phyloP scores from a whole-genome alignment of 2,113 vertebrate genomes.

The Puffinus mauretanicus region DNA sequence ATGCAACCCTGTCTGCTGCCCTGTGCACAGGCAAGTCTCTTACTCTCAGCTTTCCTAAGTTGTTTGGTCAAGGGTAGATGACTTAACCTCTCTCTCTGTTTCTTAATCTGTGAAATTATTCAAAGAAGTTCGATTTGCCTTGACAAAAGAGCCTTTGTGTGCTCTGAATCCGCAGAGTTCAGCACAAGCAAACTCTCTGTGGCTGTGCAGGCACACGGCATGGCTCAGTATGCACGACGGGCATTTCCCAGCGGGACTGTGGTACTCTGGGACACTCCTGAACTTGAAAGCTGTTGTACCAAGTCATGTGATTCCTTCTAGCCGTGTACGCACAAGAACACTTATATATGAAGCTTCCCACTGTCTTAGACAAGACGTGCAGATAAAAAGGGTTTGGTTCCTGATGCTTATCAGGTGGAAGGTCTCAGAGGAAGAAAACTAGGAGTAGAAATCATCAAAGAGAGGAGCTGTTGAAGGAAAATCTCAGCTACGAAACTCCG shows the following conservation, averaged over 20 bases:
- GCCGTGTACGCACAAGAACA: neutral
- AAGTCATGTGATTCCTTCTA: neutral
- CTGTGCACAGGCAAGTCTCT: neutral
- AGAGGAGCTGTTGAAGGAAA: neutral
- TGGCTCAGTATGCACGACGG: accelerated
- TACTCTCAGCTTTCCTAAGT: neutral
- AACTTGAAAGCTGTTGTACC: neutral
- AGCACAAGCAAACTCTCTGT: neutral
- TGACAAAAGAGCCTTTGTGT: conserved; percentile 32
- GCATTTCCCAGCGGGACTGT: neutral
- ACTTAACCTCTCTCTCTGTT: neutral
- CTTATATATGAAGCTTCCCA: neutral
- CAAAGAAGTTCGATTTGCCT: neutral
- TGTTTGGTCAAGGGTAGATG: neutral
- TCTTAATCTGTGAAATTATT: conserved; percentile 37
- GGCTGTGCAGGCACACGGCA: neutral
- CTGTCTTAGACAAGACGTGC: neutral
- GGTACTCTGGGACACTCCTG: neutral
- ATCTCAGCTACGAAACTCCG: neutral
- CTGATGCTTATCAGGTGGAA: neutral
- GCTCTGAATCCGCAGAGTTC: neutral
- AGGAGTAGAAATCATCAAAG: neutral
- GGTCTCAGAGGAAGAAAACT: neutral
- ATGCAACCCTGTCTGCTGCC: neutral
- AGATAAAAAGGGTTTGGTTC: neutral